Evolutionary conservation across 2,888 invertebrate genomes (phyloP), one percentile per base, ranked within the genome.

Genomic region (Noctua fimbriata): DNA sequence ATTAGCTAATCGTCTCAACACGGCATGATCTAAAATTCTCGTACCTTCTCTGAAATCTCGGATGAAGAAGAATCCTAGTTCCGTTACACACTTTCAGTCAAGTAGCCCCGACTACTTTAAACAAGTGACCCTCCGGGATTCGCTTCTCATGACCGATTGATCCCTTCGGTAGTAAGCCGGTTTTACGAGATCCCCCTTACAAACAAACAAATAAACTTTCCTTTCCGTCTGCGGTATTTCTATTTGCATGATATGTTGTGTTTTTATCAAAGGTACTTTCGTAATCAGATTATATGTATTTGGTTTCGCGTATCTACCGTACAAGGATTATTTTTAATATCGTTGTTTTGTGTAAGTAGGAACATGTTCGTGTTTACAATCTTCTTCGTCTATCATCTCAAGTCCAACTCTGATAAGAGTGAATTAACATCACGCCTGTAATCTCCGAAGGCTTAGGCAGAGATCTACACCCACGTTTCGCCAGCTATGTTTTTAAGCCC

Each of bases 91-190:
- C 47, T 36, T 28, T 49, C 60, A 55, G 47, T 63, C 70, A 77
- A 77, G 72, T 63, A 73, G 49, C 66, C 28, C n/a, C 36, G 73
- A 67, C 67, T 76, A 77, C 72, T 82, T 79, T 81, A 69, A 69
- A 78, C 58, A 52, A 75, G 74, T 83, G 84, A 72, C 78, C 87
- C 84, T 58, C 49, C 44, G 85, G 81, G 81, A 75, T 77, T 84
- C 65, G 36, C 55, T 83, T 87, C 85, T 81, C 77, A 80, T 87
- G 87, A 85, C 80, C 84, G 84, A 84, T 72, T 87, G 87, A 85
- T 81, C 85, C 87, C 85, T 81, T 70, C 81, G 74, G 77, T 69
- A 87, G 84, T 77, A 81, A 85, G 74, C 87, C 87, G 87, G 85
- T 85, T 85, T 85, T 81, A 87, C 69, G 87, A 83, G 83, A 73